These are phyloP conservation scores for Martes martes DNA, from an alignment of 2,113 vertebrate genomes.

Conservation along the genomic window DNA sequence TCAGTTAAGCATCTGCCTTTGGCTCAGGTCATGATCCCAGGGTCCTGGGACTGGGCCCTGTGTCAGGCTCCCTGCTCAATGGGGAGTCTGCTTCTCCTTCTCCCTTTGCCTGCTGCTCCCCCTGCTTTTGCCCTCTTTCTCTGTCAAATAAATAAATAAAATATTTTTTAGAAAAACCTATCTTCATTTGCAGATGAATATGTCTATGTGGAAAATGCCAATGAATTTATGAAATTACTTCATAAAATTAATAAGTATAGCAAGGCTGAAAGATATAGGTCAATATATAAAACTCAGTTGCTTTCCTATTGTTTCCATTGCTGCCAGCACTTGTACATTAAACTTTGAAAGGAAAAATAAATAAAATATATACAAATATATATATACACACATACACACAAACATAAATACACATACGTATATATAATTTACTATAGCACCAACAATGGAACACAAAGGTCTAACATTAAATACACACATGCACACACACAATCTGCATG, in stretches of 20 bases:
- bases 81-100: no score
- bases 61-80: no score
- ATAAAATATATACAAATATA: neutral
- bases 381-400: neutral
- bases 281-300: neutral
- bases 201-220: neutral
- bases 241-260: neutral
- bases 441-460: neutral
- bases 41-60: no score
- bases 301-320: neutral
- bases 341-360: neutral
- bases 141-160: no score
- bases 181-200: neutral
- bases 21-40: no score
- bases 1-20: no score
- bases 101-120: no score
- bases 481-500: no score
- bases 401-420: neutral
- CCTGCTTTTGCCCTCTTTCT: no score
- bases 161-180: neutral
- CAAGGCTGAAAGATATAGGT: neutral
- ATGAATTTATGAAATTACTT: neutral
- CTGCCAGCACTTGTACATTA: neutral
- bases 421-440: neutral
- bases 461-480: neutral